Base-by-base conservation (phyloP, 2,888 invertebrate genomes). In the Chrysina gloriosa region DNA sequence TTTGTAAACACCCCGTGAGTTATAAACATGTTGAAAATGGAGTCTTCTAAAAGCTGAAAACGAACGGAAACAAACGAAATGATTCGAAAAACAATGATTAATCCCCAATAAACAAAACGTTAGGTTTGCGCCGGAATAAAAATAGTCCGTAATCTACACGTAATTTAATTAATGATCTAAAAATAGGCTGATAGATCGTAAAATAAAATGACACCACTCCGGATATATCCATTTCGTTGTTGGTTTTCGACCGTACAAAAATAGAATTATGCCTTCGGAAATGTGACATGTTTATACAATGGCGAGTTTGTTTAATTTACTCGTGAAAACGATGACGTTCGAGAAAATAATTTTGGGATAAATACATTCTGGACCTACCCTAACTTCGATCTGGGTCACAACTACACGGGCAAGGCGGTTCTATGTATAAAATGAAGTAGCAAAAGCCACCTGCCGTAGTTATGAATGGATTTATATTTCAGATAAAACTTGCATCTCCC, bases 401-500 rank as follows among this genome's bases (percentile, higher is more conserved):
- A 73, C 72, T 73, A 68, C 71, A 71, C 63, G 23, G 25, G 34
- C 71, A 72, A 31, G 11, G 45, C 39, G 70, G 69, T 67, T 71
- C 71, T 71, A 72, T 72, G 72, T 72, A 70, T 72, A 70, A 73
- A 71, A 71, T 73, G 69, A 73, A 74, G 72, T 72, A 71, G 73
- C 71, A 70, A 70, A 73, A 72, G 71, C 73, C 74, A 74, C 73
- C 74, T 74, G 73, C 71, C 71, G 72, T 68, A 69, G 71, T 74
- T 73, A 73, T 74, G 74, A 74, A 74, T 74, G 74, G 72, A 69
- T 70, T 74, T 72, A 71, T 72, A 72, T 72, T 72, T 72, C 72
- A 72, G 72, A 72, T 72, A 72, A 72, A 72, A 72, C 69, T 71
- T 72, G 58, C 69, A 67, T 69, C 68, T 71, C 68, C 70, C 64